Percentiles rank a stretch among this genome's conserved stretches.
phyloP scores from a whole-genome alignment of 2,797 vertebrate species.

The Bovichtus variegatus region DNA sequence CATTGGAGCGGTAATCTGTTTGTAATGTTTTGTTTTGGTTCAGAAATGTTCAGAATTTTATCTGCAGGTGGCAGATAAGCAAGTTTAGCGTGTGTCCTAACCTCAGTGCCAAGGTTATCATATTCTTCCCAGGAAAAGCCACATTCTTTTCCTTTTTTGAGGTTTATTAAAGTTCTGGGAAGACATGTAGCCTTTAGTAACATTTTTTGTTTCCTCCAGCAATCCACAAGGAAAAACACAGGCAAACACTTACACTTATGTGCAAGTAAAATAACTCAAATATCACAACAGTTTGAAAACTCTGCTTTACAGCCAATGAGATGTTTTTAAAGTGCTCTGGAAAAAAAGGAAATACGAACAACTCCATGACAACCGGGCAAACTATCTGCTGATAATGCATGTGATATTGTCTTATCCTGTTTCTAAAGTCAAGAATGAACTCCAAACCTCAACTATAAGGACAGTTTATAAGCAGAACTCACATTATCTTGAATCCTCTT shows the following conservation, averaged over 20 bases:
- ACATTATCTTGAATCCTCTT: background rate
- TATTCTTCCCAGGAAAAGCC: slow-evolving; percentile 48
- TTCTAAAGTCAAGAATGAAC: background rate
- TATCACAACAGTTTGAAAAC: background rate
- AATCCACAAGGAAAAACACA: background rate
- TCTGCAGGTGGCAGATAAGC: slow-evolving; percentile 48
- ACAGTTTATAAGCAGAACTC: background rate
- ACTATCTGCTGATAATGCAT: background rate
- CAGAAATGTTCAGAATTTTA: slow-evolving; percentile 73
- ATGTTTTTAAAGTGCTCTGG: background rate
- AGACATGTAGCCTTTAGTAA: slow-evolving; percentile 16
- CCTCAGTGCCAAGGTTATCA: slow-evolving; percentile 62
- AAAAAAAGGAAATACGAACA: background rate
- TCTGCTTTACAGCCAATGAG: background rate
- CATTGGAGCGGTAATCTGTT: slow-evolving; percentile 53
- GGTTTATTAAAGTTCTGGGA: slow-evolving; percentile 41
- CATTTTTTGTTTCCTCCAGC: slow-evolving; percentile 36
- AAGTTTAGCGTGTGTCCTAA: slow-evolving; percentile 10
- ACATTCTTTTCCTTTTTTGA: slow-evolving; percentile 58
- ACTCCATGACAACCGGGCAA: background rate
- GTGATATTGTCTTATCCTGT: background rate
- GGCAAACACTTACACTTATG: background rate
- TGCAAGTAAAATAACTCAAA: background rate
- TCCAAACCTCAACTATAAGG: background rate
- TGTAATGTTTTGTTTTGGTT: slow-evolving; percentile 65